Conservation (phyloP, 2,888 invertebrate genomes). For the Zootermopsis nevadensis region DNA sequence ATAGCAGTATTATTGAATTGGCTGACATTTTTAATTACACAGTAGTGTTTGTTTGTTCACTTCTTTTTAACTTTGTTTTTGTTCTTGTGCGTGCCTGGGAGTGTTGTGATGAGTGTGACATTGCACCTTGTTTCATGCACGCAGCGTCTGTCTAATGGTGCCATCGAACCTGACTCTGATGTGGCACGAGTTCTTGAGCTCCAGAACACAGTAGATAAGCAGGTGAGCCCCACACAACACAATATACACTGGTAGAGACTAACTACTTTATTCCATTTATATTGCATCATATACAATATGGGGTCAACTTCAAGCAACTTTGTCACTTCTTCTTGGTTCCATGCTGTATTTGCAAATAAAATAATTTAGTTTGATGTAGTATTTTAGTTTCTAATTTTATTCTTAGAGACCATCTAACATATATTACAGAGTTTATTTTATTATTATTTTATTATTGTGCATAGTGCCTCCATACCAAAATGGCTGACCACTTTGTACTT, state of each 20-base stretch:
- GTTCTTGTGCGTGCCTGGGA: background rate
- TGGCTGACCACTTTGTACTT: too few relatives aligned
- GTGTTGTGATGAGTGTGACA: conserved; percentile 33
- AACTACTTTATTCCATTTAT: too few relatives aligned
- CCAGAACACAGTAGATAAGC: conserved; percentile 87
- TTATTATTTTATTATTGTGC: too few relatives aligned
- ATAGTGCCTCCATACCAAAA: too few relatives aligned
- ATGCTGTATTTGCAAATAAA: too few relatives aligned
- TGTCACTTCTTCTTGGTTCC: too few relatives aligned
- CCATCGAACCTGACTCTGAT: conserved; percentile 69
- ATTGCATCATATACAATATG: too few relatives aligned
- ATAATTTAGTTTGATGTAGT: too few relatives aligned
- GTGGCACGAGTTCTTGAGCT: conserved; percentile 78
- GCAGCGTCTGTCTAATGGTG: conserved; percentile 71
- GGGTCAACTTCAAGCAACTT: too few relatives aligned
- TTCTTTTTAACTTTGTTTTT: conserved; percentile 17
- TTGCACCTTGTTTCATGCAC: conserved; percentile 39
- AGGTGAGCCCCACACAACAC: conserved; percentile 69
- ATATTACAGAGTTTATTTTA: too few relatives aligned
- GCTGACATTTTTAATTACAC: background rate
- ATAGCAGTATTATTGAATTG: background rate
- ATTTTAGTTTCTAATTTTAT: too few relatives aligned
- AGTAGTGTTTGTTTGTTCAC: background rate
- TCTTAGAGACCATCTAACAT: too few relatives aligned
- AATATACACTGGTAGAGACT: background rate